Evolutionary conservation across 2,113 vertebrate species (phyloP).

Genomic region (Columbina picui): DNA sequence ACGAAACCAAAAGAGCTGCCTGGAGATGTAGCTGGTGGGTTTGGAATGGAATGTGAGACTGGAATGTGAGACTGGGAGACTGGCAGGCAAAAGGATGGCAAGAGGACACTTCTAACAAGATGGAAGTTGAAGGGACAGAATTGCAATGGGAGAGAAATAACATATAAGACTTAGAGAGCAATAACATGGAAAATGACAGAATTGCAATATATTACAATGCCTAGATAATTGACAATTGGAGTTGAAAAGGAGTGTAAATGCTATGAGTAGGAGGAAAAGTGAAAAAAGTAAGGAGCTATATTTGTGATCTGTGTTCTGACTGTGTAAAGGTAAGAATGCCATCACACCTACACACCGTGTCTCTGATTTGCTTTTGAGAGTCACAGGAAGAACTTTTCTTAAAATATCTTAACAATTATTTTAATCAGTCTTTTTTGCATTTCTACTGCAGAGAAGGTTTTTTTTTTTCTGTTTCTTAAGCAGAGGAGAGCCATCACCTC

Average conservation of each 20-base stretch:
- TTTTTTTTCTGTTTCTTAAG: not conserved
- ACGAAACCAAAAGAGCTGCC: not conserved
- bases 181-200: not conserved
- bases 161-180: not conserved
- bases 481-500: not conserved
- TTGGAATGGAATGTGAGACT: not conserved
- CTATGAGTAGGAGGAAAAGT: not conserved
- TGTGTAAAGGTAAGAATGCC: not conserved
- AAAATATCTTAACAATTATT: not conserved
- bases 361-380: not conserved
- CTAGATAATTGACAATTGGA: not conserved
- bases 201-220: not conserved
- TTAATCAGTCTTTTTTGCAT: not conserved
- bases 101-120: not conserved
- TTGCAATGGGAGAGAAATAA: not conserved
- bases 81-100: not conserved
- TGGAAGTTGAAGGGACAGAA: not conserved
- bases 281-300: not conserved
- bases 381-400: not conserved
- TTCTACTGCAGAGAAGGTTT: not conserved
- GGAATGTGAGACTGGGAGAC: not conserved
- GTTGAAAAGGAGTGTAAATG: not conserved
- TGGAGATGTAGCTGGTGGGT: not conserved
- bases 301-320: not conserved
- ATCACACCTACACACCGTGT: not conserved